phyloP scores from a whole-genome alignment of 2,113 vertebrate genomes.

The Syrrhaptes paradoxus region DNA sequence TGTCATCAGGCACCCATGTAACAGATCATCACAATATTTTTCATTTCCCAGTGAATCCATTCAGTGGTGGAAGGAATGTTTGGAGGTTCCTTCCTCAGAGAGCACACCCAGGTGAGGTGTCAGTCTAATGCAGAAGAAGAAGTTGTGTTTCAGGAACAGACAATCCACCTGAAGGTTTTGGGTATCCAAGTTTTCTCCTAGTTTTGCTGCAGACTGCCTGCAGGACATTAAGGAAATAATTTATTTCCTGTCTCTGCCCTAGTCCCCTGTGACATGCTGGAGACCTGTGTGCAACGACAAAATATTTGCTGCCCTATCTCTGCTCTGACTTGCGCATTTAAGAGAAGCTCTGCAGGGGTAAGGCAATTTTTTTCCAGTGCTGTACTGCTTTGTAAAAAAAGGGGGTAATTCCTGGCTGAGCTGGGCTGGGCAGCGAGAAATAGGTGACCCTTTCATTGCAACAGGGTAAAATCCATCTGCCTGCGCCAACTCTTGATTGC shows the following conservation, averaged over 20 bases:
- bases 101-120: background rate
- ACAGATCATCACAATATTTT: background rate
- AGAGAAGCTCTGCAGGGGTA: background rate
- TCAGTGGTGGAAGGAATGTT: background rate
- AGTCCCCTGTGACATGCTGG: background rate
- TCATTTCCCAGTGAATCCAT: background rate
- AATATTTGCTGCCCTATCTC: background rate
- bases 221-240: background rate
- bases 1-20: background rate
- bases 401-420: background rate
- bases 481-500: accelerated
- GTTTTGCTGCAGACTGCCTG: background rate
- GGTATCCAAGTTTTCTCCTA: background rate
- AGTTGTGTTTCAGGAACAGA: background rate
- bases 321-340: background rate
- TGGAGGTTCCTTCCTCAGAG: background rate
- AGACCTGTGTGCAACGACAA: background rate
- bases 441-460: background rate
- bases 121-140: background rate
- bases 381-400: background rate
- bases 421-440: background rate
- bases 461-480: background rate
- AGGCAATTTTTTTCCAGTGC: background rate
- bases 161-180: background rate
- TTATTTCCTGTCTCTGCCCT: background rate